Conservation (phyloP, 2,888 invertebrate genomes). For the Drosophila neotestacea region DNA sequence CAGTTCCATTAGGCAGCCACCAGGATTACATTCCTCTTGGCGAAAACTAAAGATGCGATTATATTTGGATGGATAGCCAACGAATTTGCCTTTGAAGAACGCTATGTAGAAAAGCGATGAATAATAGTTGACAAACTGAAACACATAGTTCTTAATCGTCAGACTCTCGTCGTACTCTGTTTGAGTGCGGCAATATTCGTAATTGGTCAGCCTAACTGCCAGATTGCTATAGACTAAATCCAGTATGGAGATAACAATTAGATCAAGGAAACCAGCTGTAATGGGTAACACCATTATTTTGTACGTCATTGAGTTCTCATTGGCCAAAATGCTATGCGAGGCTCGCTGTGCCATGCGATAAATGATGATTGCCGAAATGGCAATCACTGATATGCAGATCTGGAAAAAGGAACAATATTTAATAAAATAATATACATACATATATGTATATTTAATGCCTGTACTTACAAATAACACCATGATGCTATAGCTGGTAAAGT, state of each 20-base stretch:
- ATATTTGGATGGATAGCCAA: slow-evolving; percentile 92
- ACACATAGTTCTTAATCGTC: slow-evolving; percentile 93
- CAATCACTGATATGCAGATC: slow-evolving; percentile 89
- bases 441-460: neutral
- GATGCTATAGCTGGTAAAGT: slow-evolving; percentile 89
- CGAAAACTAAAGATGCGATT: slow-evolving; percentile 89
- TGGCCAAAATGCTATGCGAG: slow-evolving; percentile 87
- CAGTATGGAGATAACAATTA: slow-evolving; percentile 91
- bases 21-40: slow-evolving; percentile 93
- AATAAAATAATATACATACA: neutral
- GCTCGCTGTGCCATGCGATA: slow-evolving; percentile 90
- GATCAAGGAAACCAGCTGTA: slow-evolving; percentile 92
- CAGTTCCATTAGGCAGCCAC: slow-evolving; percentile 94
- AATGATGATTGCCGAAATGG: slow-evolving; percentile 91
- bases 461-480: slow-evolving; percentile 85
- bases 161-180: slow-evolving; percentile 94
- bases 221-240: slow-evolving; percentile 89
- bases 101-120: slow-evolving; percentile 95
- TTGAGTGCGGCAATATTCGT: slow-evolving; percentile 92
- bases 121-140: slow-evolving; percentile 96
- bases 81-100: slow-evolving; percentile 91
- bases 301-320: slow-evolving; percentile 86
- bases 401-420: slow-evolving; percentile 76
- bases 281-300: slow-evolving; percentile 90
- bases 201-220: slow-evolving; percentile 90